phyloP scores from a whole-genome alignment of 1,140 invertebrate genomes.

The Trachelipus rathkii region DNA sequence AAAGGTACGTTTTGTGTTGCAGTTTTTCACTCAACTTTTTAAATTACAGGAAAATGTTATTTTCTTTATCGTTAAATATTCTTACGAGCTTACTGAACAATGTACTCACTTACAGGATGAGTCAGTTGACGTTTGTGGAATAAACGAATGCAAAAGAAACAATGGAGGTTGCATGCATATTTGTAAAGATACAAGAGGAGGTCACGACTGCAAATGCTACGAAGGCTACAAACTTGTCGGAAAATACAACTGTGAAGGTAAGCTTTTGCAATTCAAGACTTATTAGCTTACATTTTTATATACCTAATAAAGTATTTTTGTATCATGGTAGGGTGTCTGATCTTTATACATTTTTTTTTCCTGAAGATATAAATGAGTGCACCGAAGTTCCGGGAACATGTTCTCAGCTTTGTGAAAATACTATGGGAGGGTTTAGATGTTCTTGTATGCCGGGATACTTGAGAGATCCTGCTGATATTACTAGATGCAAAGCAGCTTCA shows the following conservation, averaged over 20 bases:
- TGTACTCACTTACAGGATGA: conserved; percentile 60
- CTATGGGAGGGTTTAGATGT: conserved; percentile 72
- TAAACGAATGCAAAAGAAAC: conserved; percentile 71
- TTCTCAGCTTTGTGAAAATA: conserved; percentile 78
- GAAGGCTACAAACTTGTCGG: conserved; percentile 67
- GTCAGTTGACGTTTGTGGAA: conserved; percentile 62
- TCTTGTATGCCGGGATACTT: conserved; percentile 72
- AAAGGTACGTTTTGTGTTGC: conserved; percentile 51
- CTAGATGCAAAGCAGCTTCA: conserved; percentile 56
- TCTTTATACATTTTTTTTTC: conserved; percentile 51
- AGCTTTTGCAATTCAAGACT: conserved; percentile 37
- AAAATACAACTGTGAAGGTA: conserved; percentile 73
- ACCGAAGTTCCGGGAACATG: conserved; percentile 64
- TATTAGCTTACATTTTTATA: background rate
- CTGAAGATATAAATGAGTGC: conserved; percentile 77
- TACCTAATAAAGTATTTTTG: background rate
- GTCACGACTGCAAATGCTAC: conserved; percentile 72
- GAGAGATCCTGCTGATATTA: conserved; percentile 61
- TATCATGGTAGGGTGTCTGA: background rate
- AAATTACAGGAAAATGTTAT: too few relatives aligned
- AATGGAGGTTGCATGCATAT: conserved; percentile 81
- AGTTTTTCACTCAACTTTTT: too few relatives aligned
- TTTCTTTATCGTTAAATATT: background rate
- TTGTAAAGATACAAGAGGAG: conserved; percentile 70
- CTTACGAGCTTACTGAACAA: background rate